Evolutionary conservation across 1,140 invertebrate genomes (phyloP), one percentile per base, ranked within the genome.

Genomic region (Nilaparvata lugens): DNA sequence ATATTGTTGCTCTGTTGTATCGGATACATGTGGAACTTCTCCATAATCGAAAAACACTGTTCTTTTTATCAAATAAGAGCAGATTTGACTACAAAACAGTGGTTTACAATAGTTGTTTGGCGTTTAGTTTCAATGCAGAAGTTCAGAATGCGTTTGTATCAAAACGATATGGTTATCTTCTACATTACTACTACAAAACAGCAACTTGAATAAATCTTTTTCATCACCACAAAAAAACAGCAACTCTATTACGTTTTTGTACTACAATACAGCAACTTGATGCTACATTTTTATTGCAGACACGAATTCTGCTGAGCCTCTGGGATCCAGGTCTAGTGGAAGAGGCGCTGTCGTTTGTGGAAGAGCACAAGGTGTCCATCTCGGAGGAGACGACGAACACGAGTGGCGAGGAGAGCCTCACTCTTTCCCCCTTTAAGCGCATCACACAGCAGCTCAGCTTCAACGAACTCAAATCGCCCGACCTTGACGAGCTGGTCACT

Each of bases 251-350:
- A 18, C 21, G 25, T 11, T 19, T 52, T 19, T 42, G n/a, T 43
- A 14, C 7, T 31, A 11, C 14, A 11, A 18, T 11, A 42, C 40
- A 42, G 40, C 40, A 2, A 3, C 13, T 51, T 21, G 23, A 51
- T 16, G 28, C 16, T 58, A 40, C 58, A 55, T 63, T 62, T 53
- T 58, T 52, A 58, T 66, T 70, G 23, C 67, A 81, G 78, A 89
- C 88, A 0, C 79, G 85, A 61, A 87, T 87, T 24, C 75, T 94
- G 31, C 72, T 93, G 7, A 86, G 84, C 56, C 77, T 93, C 1
- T 93, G 89, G 86, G 89, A 93, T 71, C 84, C 89, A 0, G 82
- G 82, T 11, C 75, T 92, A 19, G 87, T 93, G 0, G 91, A 93
- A 71, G 89, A 93, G 71, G 88, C 89, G 0, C 77, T 92, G 45